Percentiles rank a stretch among this genome's conserved stretches.
These are phyloP conservation scores for Ephydatia muelleri DNA, from an alignment of 37 sponge, comb jelly and placozoan species.

Conservation along the genomic window DNA sequence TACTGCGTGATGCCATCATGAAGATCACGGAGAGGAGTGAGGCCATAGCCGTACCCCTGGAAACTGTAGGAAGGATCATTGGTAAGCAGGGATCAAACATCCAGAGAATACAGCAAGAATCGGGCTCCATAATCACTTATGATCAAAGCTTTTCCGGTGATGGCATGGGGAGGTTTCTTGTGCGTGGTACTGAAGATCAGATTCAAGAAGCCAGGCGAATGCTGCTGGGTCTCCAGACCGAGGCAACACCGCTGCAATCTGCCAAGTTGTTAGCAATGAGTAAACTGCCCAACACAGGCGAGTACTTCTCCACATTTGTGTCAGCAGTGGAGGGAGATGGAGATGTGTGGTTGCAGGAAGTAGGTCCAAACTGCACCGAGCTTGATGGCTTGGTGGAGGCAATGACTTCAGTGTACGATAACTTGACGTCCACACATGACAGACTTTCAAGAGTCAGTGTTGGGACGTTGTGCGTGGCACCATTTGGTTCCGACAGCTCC, in stretches of 20 bases:
- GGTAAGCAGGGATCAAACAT: background rate
- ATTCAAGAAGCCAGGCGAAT: too few relatives aligned
- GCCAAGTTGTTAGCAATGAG: background rate
- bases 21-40: background rate
- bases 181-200: too few relatives aligned
- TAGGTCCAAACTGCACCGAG: background rate
- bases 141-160: too few relatives aligned
- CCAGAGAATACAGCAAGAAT: too few relatives aligned
- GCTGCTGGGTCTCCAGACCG: too few relatives aligned
- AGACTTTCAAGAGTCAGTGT: background rate
- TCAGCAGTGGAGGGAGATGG: conserved; percentile 26
- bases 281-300: background rate
- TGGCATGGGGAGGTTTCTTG: too few relatives aligned
- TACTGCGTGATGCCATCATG: background rate
- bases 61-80: conserved; percentile 4
- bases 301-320: conserved; percentile 31
- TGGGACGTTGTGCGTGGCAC: background rate
- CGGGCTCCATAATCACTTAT: too few relatives aligned
- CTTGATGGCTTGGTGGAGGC: conserved; percentile 24
- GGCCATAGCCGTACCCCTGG: background rate
- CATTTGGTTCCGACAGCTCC: conserved; percentile 16
- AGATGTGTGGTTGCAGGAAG: conserved; percentile 41
- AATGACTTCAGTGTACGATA: conserved; percentile 27
- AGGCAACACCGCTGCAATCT: too few relatives aligned
- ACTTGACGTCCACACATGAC: background rate